Evolutionary conservation across 2,888 invertebrate genomes (phyloP).

Genomic region (Drosophila testacea): DNA sequence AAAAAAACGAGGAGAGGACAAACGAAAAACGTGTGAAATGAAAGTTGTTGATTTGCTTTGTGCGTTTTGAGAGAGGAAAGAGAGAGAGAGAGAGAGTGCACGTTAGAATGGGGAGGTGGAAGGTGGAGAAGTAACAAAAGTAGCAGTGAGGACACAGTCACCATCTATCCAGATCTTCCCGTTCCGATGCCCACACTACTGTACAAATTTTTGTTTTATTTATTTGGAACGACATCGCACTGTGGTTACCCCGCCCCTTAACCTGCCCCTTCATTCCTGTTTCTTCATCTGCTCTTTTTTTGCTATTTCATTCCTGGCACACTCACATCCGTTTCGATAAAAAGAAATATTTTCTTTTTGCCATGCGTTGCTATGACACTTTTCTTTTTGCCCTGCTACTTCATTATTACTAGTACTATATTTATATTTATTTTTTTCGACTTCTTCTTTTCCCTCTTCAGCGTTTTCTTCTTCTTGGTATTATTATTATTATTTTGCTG

Average conservation of each 20-base stretch:
- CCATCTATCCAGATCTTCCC: conserved; percentile 17
- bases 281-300: conserved; percentile 40
- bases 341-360: conserved; percentile 82
- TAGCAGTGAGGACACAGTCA: conserved; percentile 40
- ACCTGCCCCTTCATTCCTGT: conserved; percentile 15
- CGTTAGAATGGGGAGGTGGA: too few species aligned
- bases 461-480: conserved; percentile 20
- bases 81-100: not conserved
- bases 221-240: conserved; percentile 59
- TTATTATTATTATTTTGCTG: conserved; percentile 63
- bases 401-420: conserved; percentile 76
- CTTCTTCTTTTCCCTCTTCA: conserved; percentile 33
- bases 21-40: conserved; percentile 78
- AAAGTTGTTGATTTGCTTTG: conserved; percentile 74
- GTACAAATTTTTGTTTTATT: conserved; percentile 74
- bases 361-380: conserved; percentile 71
- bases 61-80: conserved; percentile 14
- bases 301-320: conserved; percentile 75
- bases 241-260: conserved; percentile 21
- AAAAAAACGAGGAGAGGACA: conserved; percentile 41
- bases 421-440: conserved; percentile 65
- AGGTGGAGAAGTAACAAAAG: conserved; percentile 47
- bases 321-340: conserved; percentile 82
- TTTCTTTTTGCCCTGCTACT: conserved; percentile 61
- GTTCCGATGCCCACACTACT: conserved; percentile 34